These are phyloP conservation scores for Sebastes ruberrimus DNA, from an alignment of 2,797 vertebrate genomes.

Conservation along the genomic window DNA sequence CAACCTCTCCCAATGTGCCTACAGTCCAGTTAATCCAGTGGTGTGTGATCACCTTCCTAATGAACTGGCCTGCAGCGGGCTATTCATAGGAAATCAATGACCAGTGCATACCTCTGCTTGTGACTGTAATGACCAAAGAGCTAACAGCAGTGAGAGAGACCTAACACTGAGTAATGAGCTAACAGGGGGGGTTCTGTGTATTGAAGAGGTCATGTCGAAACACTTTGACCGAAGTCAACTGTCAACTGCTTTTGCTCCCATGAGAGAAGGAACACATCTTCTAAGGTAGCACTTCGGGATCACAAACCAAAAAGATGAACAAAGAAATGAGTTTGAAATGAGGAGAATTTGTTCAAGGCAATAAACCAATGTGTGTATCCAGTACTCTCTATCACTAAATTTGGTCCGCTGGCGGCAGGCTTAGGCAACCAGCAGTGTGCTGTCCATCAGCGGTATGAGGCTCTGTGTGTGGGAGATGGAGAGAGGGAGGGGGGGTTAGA, in stretches of 20 bases:
- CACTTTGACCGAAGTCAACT: conserved; percentile 34
- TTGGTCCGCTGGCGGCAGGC: conserved; percentile 45
- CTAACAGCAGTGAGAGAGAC: conserved; percentile 52
- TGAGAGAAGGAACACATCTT: conserved; percentile 8
- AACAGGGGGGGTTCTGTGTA: conserved; percentile 30
- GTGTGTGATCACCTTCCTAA: conserved; percentile 65
- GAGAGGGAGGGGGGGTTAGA: conserved; percentile 37
- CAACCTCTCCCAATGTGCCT: conserved; percentile 15
- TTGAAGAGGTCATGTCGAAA: conserved; percentile 41
- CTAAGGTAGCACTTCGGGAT: neutral
- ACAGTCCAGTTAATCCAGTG: conserved; percentile 70
- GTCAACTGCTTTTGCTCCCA: neutral
- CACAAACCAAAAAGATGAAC: conserved; percentile 13
- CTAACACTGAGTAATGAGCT: conserved; percentile 75
- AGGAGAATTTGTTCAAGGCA: conserved; percentile 30
- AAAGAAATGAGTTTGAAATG: conserved; percentile 39
- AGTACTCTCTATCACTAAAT: conserved; percentile 44
- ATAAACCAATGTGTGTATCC: conserved; percentile 37
- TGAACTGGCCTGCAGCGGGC: conserved; percentile 72
- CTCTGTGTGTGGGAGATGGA: conserved; percentile 73
- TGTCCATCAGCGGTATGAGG: conserved; percentile 71
- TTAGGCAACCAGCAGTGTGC: conserved; percentile 53
- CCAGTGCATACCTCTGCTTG: conserved; percentile 63
- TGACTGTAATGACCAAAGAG: conserved; percentile 69
- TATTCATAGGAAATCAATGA: conserved; percentile 83